These are phyloP conservation scores for Calliopsis andreniformis DNA, from an alignment of 1,140 invertebrate species.

Conservation along the genomic window DNA sequence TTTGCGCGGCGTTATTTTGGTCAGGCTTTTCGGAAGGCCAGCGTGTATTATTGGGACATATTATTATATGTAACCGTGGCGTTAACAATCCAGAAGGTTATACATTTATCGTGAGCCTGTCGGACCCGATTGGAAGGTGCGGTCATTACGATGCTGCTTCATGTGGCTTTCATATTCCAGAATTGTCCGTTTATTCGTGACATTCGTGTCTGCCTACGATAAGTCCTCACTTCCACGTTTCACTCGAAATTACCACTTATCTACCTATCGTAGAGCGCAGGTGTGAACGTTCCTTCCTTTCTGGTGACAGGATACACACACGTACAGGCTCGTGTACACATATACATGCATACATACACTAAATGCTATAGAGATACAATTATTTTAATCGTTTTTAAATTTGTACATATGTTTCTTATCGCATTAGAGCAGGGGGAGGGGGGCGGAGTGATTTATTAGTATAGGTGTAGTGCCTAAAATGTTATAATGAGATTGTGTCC, in stretches of 20 bases:
- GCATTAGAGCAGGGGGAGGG: constrained; percentile 38
- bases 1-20: constrained; percentile 37
- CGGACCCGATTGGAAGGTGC: background rate
- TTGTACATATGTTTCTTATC: constrained; percentile 70
- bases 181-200: background rate
- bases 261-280: constrained; percentile 15
- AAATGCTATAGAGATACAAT: constrained; percentile 36
- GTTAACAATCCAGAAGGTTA: background rate
- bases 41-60: constrained; percentile 10
- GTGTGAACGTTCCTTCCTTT: constrained; percentile 43
- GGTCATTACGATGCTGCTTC: background rate
- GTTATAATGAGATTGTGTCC: constrained; percentile 62
- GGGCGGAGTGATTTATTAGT: constrained; percentile 66
- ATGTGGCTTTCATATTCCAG: background rate
- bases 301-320: constrained; percentile 18
- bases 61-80: background rate
- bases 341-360: background rate
- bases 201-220: background rate
- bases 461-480: constrained; percentile 75
- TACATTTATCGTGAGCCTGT: background rate
- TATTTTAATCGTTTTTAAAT: constrained; percentile 60
- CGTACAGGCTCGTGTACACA: background rate
- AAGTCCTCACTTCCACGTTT: constrained; percentile 9
- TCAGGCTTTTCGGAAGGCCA: constrained; percentile 39
- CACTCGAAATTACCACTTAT: background rate